These are phyloP conservation scores for Dioctria rufipes DNA, from an alignment of 2,888 invertebrate species.

Conservation along the genomic window DNA sequence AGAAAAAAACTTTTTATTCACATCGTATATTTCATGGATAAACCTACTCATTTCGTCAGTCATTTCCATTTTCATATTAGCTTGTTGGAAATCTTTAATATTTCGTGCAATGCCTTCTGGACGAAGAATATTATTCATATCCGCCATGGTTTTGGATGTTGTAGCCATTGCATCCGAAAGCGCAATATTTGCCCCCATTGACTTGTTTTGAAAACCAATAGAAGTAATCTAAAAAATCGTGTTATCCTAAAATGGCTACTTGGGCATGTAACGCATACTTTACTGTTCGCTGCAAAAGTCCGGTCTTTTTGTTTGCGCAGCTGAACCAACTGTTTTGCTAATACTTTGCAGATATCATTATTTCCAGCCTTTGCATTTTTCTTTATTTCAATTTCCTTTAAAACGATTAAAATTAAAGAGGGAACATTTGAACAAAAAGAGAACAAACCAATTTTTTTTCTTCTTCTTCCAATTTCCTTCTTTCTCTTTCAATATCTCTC, in stretches of 20 bases:
- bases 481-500: constrained; percentile 88
- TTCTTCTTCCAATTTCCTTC: constrained; percentile 85
- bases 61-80: constrained; percentile 93
- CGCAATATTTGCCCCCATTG: constrained; percentile 91
- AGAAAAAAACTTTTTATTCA: constrained; percentile 53
- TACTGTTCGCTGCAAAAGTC: constrained; percentile 85
- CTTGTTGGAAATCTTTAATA: constrained; percentile 87
- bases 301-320: constrained; percentile 90
- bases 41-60: constrained; percentile 93
- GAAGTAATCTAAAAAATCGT: constrained; percentile 73
- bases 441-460: constrained; percentile 87
- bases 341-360: constrained; percentile 83
- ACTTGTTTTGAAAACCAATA: constrained; percentile 88
- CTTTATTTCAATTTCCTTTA: constrained; percentile 88
- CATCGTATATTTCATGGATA: not conserved
- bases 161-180: constrained; percentile 90
- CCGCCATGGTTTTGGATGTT: constrained; percentile 90
- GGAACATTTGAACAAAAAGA: not conserved
- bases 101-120: constrained; percentile 87
- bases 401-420: constrained; percentile 9
- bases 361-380: constrained; percentile 91
- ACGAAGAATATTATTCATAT: constrained; percentile 89
- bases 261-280: constrained; percentile 71
- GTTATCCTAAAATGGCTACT: not conserved
- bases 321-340: constrained; percentile 92